Percentiles rank a stretch among this genome's conserved stretches.
Conservation (phyloP, 2,888 invertebrate genomes). For the Oscheius sp. region DNA sequence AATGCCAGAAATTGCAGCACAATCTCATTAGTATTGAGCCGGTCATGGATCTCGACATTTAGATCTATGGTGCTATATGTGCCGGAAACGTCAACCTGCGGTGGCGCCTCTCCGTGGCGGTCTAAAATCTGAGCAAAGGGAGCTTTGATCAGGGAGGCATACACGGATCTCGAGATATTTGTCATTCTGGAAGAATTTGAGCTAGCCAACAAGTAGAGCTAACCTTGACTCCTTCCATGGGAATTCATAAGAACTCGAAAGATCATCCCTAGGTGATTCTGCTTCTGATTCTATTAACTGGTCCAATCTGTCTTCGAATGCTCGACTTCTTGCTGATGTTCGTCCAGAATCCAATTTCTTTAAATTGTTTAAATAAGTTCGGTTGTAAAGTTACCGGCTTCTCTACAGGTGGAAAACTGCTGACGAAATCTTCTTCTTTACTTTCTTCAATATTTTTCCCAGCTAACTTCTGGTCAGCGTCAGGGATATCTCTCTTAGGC, state of each 20-base stretch:
- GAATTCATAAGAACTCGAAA: constrained; percentile 16
- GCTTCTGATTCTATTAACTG: constrained; percentile 13
- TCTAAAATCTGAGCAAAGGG: constrained; percentile 54
- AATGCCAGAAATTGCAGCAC: constrained; percentile 76
- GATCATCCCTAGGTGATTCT: constrained; percentile 25
- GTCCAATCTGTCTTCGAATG: constrained; percentile 11
- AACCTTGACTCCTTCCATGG: constrained; percentile 37
- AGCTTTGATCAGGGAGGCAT: constrained; percentile 37
- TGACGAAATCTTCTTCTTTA: background rate
- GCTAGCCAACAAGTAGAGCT: too few species aligned
- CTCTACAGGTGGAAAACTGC: constrained; percentile 8
- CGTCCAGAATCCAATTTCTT: constrained; percentile 2
- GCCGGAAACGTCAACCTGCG: constrained; percentile 73
- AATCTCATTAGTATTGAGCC: constrained; percentile 75
- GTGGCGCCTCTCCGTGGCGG: constrained; percentile 74
- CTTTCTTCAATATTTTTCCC: background rate
- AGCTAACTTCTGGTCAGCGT: background rate
- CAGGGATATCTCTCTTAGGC: background rate
- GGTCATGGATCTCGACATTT: constrained; percentile 73
- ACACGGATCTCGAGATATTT: constrained; percentile 45
- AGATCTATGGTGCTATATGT: constrained; percentile 45
- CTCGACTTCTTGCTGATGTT: background rate
- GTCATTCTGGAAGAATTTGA: constrained; percentile 15
- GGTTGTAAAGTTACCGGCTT: background rate
- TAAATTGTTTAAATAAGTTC: background rate